Evolutionary conservation across 2,113 vertebrate genomes (phyloP).

Genomic region (Cyphomyrus discorhynchus): DNA sequence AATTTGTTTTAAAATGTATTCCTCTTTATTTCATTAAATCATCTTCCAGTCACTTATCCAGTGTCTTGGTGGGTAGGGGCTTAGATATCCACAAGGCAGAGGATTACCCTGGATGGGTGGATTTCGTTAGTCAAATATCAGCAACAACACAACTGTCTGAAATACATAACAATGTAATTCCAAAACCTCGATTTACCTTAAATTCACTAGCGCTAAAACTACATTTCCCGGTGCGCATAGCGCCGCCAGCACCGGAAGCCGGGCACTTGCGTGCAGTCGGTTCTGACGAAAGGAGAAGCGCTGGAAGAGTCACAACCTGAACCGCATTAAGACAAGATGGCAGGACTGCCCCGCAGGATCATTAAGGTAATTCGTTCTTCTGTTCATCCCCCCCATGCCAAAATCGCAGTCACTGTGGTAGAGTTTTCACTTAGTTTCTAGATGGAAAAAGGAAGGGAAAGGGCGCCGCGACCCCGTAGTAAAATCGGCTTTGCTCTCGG

Average conservation of each 20-base stretch:
- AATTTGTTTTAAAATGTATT: neutral
- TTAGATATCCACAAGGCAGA: neutral
- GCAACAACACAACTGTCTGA: neutral
- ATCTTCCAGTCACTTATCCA: neutral
- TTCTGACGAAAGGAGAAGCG: slow-evolving; percentile 63
- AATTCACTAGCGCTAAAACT: neutral
- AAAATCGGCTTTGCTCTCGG: neutral
- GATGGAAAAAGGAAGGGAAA: neutral
- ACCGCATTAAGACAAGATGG: slow-evolving; percentile 82
- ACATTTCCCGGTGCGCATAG: slow-evolving; percentile 23
- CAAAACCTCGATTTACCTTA: neutral
- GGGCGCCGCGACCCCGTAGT: neutral
- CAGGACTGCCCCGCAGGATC: slow-evolving; percentile 89
- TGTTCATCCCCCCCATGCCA: neutral
- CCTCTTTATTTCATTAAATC: neutral
- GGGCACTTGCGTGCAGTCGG: slow-evolving; percentile 44
- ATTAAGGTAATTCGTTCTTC: slow-evolving; percentile 70
- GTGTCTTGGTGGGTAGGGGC: neutral
- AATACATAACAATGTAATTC: neutral
- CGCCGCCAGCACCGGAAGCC: neutral
- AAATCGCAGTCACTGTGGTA: too few species aligned
- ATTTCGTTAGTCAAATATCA: neutral
- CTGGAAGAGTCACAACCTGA: slow-evolving; percentile 62
- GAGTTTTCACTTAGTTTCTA: neutral
- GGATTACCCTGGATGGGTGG: neutral